A percentile compares a stretch with the other conserved stretches of the same genome.
Conservation (phyloP, 2,113 vertebrate species). For the Apistogramma diplotaenia region DNA sequence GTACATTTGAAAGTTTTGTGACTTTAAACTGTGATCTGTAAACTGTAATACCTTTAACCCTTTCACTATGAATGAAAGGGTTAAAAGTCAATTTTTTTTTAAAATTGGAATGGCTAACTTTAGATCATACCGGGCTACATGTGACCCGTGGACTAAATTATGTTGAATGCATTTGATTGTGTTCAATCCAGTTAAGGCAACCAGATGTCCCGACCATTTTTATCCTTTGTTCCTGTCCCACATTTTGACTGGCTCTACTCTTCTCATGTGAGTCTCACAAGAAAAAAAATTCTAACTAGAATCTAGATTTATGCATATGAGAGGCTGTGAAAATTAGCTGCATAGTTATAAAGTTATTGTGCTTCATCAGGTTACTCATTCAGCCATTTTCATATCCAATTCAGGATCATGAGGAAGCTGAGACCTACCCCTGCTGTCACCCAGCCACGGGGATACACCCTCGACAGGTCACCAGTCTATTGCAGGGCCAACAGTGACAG, state of each 20-base stretch:
- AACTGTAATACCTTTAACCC: no score
- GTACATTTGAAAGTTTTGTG: no score
- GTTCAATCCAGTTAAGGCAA: neutral
- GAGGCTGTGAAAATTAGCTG: neutral
- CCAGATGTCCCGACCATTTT: neutral
- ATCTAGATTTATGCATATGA: neutral
- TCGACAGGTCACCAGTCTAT: neutral
- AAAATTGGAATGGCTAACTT: neutral
- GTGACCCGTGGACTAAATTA: neutral
- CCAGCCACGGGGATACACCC: neutral
- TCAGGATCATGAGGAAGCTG: neutral
- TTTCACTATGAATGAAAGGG: no score
- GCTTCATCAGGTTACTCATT: neutral
- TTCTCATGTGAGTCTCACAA: neutral
- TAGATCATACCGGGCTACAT: neutral
- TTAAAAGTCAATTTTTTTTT: no score
- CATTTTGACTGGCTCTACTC: neutral
- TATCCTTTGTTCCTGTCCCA: neutral
- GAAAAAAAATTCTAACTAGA: no score
- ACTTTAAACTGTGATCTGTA: no score
- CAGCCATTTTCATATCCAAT: neutral
- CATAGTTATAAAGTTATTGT: neutral
- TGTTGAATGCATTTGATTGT: no score
- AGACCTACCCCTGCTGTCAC: fast-evolving
- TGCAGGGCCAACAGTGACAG: neutral